Percentiles rank a stretch among this genome's conserved stretches.
Evolutionary conservation across 2,113 vertebrate genomes (phyloP).

Genomic region (Anolis sagrei): DNA sequence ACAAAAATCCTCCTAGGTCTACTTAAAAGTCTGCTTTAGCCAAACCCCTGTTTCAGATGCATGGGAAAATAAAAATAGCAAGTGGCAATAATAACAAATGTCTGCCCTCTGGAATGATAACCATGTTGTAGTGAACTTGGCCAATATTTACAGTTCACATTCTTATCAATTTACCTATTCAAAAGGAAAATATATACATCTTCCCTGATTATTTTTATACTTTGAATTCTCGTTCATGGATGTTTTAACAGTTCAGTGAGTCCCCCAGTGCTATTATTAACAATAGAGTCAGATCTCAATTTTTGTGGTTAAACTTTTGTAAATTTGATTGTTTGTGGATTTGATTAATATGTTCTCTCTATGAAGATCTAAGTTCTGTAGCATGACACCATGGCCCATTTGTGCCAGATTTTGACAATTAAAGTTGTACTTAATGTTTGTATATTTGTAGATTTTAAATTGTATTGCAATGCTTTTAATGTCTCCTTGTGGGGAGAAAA

Average conservation of each 20-base stretch:
- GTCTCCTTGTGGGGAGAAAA: too few relatives aligned
- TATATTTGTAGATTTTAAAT: too few relatives aligned
- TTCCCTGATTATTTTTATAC: conserved; percentile 24
- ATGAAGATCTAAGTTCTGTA: too few relatives aligned
- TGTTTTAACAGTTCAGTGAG: neutral
- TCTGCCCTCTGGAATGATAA: neutral
- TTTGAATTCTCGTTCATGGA: conserved; percentile 39
- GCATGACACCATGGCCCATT: too few relatives aligned
- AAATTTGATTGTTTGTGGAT: too few relatives aligned
- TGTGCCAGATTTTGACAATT: too few relatives aligned
- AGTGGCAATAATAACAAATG: neutral
- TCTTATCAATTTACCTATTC: conserved; percentile 55
- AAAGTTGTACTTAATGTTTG: too few relatives aligned
- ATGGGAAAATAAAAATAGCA: conserved; percentile 1
- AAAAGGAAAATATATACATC: conserved; percentile 51
- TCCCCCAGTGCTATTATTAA: neutral
- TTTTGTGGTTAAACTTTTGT: too few relatives aligned
- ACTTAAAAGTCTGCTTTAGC: neutral
- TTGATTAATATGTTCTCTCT: too few relatives aligned
- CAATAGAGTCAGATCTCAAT: too few relatives aligned
- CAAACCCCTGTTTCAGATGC: neutral
- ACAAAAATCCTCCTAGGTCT: too few relatives aligned
- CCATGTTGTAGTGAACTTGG: neutral
- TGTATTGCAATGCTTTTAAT: too few relatives aligned
- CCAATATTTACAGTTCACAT: neutral